phyloP scores from a whole-genome alignment of 2,888 invertebrate species.

The Strigamia crassipes region DNA sequence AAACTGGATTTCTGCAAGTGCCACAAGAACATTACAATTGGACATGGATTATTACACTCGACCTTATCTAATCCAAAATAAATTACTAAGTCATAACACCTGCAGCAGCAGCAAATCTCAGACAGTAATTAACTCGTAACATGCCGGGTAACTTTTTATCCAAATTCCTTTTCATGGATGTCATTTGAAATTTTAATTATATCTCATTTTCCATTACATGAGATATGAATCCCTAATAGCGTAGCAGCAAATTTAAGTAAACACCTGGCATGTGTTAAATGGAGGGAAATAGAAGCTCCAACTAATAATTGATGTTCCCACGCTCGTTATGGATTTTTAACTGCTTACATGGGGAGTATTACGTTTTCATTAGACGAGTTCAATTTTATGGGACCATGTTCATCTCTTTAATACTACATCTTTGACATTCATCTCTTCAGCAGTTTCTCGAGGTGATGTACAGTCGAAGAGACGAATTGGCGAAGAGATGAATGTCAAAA shows the following conservation, averaged over 20 bases:
- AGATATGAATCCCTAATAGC: background rate
- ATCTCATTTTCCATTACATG: background rate
- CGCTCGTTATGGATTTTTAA: background rate
- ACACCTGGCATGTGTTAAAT: background rate
- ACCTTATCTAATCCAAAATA: constrained; percentile 17
- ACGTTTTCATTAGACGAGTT: too few relatives aligned
- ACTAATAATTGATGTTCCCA: background rate
- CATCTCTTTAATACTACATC: too few relatives aligned
- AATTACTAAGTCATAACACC: constrained; percentile 18
- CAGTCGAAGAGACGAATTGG: too few relatives aligned
- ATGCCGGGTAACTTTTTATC: background rate
- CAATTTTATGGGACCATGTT: too few relatives aligned
- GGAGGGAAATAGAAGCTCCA: background rate
- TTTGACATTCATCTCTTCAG: too few relatives aligned
- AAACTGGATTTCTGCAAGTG: background rate
- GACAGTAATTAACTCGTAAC: background rate
- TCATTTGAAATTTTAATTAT: background rate
- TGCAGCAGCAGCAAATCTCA: background rate
- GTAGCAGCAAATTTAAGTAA: background rate
- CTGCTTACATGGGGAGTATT: background rate
- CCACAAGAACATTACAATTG: background rate
- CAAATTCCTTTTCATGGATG: background rate
- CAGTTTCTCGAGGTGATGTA: too few relatives aligned
- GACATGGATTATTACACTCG: constrained; percentile 10
- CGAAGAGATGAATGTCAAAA: too few relatives aligned